Evolutionary conservation across 2,797 vertebrate genomes (phyloP), one percentile per base, ranked within the genome.

Genomic region (Tenualosa thibaudeaui): DNA sequence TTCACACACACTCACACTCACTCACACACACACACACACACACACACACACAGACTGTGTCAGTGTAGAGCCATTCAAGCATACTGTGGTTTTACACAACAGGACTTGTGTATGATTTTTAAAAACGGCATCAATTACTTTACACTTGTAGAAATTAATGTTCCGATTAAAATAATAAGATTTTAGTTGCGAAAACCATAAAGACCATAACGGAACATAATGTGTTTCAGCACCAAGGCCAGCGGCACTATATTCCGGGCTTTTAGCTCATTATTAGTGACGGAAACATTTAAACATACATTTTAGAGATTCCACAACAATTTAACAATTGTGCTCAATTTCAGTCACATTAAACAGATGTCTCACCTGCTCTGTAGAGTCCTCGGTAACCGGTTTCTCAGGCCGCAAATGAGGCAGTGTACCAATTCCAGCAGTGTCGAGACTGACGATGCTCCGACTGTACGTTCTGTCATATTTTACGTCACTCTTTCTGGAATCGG

Each of bases 391-490:
- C 37, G 40, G 37, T 75, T 75, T 75, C 3, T 75, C 68, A 5
- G 37, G 13, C 10, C 19, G 31, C 15, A 71, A 37, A 31, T 26
- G 65, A 71, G 65, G 65, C 65, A 75, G 68, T 22, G 68, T 75
- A 37, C 26, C 13, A 13, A 37, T 75, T 37, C 68, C 68, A 15
- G 37, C 9, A 6, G 15, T 81, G 13, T 86, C 85, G 49, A 90
- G 51, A 81, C 85, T 87, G 75, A 88, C 65, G n/a, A 88, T 54
- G 84, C 81, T 90, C 40, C 87, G 82, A 85, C 82, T 87, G 81
- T 58, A 85, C n/a, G 91, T 89, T 78, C 89, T 89, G 24, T 88
- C 78, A 83, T 91, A 91, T 54, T 91, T 93, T 19, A 91, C 10
- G 0, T 91, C 89, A 75, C 90, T 93, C 83, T 86, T 89, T 46